Conservation (phyloP, 2,797 vertebrate genomes). For the Parauchenoglanis ngamensis region DNA sequence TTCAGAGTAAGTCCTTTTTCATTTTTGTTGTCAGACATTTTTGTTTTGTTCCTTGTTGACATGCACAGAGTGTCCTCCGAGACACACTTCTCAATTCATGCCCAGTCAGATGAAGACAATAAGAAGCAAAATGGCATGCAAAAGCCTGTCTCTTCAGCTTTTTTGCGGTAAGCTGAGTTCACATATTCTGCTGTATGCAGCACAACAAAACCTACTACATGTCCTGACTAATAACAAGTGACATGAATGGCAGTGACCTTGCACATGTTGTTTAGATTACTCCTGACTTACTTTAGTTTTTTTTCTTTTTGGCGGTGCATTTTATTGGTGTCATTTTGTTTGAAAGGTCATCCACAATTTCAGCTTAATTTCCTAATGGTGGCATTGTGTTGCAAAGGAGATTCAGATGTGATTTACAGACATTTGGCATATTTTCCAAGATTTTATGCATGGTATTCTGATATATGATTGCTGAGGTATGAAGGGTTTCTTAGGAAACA, state of each 20-base stretch:
- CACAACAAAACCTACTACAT: background rate
- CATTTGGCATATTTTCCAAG: background rate
- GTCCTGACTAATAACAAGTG: constrained; percentile 24
- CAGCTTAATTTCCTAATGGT: constrained; percentile 7
- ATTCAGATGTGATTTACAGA: background rate
- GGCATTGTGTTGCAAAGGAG: background rate
- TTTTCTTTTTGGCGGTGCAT: constrained; percentile 33
- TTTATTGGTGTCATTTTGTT: background rate
- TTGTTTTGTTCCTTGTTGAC: constrained; percentile 39
- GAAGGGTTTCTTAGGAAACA: constrained; percentile 54
- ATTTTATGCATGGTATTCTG: constrained; percentile 60
- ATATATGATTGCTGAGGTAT: constrained; percentile 56
- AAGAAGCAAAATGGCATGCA: constrained; percentile 25
- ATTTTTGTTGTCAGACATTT: constrained; percentile 46
- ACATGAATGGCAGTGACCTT: constrained; percentile 20
- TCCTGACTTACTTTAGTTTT: background rate
- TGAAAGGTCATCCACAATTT: background rate
- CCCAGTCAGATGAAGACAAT: constrained; percentile 41
- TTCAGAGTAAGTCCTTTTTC: constrained; percentile 44
- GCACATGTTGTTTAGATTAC: constrained; percentile 6
- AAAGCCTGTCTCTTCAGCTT: constrained; percentile 20
- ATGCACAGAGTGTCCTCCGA: constrained; percentile 31
- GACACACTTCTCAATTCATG: constrained; percentile 26
- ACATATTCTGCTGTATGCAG: constrained; percentile 12
- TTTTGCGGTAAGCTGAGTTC: constrained; percentile 3